phyloP scores from a whole-genome alignment of 2,113 vertebrate genomes.

The Sciurus niger region DNA sequence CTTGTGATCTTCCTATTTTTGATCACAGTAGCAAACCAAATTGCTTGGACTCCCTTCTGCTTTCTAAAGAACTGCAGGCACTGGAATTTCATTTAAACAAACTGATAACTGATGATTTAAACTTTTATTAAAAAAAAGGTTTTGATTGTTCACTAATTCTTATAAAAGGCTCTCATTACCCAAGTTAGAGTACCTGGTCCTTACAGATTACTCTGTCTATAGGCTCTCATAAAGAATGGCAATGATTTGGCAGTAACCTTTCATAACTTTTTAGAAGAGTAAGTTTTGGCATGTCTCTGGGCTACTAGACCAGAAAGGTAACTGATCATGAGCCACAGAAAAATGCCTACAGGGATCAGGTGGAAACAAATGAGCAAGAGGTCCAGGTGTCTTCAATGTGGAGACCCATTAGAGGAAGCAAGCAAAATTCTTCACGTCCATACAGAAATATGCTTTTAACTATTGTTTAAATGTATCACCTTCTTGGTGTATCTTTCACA shows the following conservation, averaged over 20 bases:
- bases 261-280: neutral
- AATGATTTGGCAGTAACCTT: neutral
- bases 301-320: neutral
- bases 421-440: neutral
- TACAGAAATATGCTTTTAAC: neutral
- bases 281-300: neutral
- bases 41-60: neutral
- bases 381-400: neutral
- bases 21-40: neutral
- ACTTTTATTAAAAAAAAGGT: neutral
- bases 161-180: neutral
- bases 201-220: fast-evolving
- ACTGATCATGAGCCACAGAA: neutral
- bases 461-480: neutral
- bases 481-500: neutral
- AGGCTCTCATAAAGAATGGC: neutral
- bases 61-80: neutral
- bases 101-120: neutral
- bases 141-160: neutral
- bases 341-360: neutral
- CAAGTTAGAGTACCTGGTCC: neutral
- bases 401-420: neutral
- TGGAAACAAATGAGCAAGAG: too few relatives aligned
- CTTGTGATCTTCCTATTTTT: neutral
- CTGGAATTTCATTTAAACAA: neutral